phyloP scores from a whole-genome alignment of 2,888 invertebrate genomes.

The Cetonia aurata region DNA sequence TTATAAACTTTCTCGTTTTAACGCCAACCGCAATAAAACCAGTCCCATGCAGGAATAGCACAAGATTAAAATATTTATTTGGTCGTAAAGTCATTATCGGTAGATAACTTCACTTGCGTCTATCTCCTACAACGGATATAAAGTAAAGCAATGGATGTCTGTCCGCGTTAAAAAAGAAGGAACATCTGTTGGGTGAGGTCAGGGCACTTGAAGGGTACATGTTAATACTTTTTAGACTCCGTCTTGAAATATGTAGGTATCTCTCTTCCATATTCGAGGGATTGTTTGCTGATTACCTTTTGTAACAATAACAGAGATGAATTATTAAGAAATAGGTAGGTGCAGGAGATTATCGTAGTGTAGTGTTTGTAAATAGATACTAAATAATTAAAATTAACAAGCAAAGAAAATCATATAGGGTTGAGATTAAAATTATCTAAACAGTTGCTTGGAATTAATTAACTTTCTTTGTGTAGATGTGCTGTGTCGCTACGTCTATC shows the following conservation, averaged over 20 bases:
- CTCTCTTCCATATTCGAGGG: background rate
- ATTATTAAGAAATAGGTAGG: background rate
- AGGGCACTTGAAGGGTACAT: conserved; percentile 35
- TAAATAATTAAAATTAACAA: no score
- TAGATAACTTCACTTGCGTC: conserved; percentile 43
- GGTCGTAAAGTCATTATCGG: conserved; percentile 44
- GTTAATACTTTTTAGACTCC: conserved; percentile 28
- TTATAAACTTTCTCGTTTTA: conserved; percentile 43
- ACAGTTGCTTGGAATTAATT: no score
- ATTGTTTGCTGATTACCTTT: background rate
- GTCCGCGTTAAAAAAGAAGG: conserved; percentile 36
- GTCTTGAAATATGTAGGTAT: conserved; percentile 16
- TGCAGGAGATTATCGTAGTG: no score
- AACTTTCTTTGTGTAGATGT: no score
- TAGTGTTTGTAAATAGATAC: background rate
- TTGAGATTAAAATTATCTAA: no score
- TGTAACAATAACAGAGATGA: background rate
- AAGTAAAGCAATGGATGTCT: conserved; percentile 42
- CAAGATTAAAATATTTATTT: conserved; percentile 43
- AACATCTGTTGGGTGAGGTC: conserved; percentile 44
- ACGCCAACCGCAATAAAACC: conserved; percentile 40
- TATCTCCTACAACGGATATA: conserved; percentile 43
- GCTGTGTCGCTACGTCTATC: no score
- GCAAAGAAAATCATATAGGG: no score
- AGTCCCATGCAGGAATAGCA: conserved; percentile 32